These are phyloP conservation scores for Catostomus latipinnis DNA, from an alignment of 2,797 vertebrate species.

Conservation along the genomic window DNA sequence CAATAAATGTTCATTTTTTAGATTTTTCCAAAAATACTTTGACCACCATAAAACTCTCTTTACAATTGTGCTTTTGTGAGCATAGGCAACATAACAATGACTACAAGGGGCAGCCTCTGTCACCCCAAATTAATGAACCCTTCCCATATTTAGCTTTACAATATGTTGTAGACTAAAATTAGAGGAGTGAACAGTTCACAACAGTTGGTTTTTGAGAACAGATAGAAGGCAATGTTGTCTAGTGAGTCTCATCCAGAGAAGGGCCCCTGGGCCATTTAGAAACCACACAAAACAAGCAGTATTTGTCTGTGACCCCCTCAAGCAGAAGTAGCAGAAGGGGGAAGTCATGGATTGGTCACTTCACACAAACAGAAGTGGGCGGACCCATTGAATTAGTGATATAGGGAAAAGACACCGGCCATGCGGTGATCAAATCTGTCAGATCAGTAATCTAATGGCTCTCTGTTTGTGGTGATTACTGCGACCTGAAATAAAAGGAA, in stretches of 20 bases:
- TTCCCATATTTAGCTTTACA: slow-evolving; percentile 61
- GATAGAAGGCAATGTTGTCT: slow-evolving; percentile 68
- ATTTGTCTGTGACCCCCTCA: slow-evolving; percentile 83
- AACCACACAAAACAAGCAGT: slow-evolving; percentile 81
- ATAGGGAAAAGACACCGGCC: slow-evolving; percentile 77
- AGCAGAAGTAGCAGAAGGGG: slow-evolving; percentile 78
- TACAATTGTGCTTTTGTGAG: slow-evolving; percentile 58
- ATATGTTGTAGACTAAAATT: slow-evolving; percentile 60
- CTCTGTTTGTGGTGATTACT: slow-evolving; percentile 85
- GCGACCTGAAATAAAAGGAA: slow-evolving; percentile 80
- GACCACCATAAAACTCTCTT: slow-evolving; percentile 50
- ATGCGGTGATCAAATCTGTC: slow-evolving; percentile 83
- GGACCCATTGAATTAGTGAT: slow-evolving; percentile 77
- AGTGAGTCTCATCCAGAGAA: slow-evolving; percentile 71
- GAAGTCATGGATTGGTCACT: slow-evolving; percentile 71
- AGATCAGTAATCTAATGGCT: slow-evolving; percentile 79
- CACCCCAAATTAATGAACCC: slow-evolving; percentile 49
- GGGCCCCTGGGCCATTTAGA: slow-evolving; percentile 79
- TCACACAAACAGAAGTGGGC: slow-evolving; percentile 66
- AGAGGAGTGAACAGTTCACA: slow-evolving; percentile 49
- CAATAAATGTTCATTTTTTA: slow-evolving; percentile 54
- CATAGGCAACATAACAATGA: slow-evolving; percentile 34
- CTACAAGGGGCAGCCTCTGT: slow-evolving; percentile 50
- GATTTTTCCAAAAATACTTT: slow-evolving; percentile 55
- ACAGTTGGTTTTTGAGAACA: slow-evolving; percentile 68